Evolutionary conservation across 1,140 invertebrate species (phyloP).

Genomic region (Pantala flavescens): DNA sequence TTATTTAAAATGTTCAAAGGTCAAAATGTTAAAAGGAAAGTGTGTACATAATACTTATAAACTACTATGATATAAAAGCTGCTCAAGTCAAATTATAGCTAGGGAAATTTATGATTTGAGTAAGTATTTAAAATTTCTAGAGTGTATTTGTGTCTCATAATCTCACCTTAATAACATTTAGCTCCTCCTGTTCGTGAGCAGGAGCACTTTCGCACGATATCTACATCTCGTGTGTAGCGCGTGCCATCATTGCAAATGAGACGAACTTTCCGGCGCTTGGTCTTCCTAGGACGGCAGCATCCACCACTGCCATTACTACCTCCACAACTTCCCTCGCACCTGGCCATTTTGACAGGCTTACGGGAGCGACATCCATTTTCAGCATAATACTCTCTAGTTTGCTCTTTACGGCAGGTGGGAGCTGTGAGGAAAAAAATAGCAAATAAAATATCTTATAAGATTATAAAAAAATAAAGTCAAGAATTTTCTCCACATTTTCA

Average conservation of each 20-base stretch:
- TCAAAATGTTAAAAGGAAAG: too few relatives aligned
- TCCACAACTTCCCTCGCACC: constrained; percentile 62
- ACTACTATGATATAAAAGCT: too few relatives aligned
- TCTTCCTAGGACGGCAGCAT: constrained; percentile 82
- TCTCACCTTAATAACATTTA: constrained; percentile 58
- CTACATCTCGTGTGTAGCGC: constrained; percentile 88
- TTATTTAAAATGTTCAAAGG: too few relatives aligned
- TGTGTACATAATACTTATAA: too few relatives aligned
- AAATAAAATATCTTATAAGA: not conserved
- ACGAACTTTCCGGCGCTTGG: constrained; percentile 84
- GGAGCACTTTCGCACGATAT: constrained; percentile 89
- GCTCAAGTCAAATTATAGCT: too few relatives aligned
- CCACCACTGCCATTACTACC: constrained; percentile 54
- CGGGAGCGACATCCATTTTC: constrained; percentile 81
- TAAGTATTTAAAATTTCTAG: too few relatives aligned
- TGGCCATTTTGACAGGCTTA: constrained; percentile 78
- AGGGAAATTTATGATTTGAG: too few relatives aligned
- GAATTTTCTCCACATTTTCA: too few relatives aligned
- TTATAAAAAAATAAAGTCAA: too few relatives aligned
- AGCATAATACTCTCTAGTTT: constrained; percentile 77
- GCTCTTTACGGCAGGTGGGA: constrained; percentile 77
- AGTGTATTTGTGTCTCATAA: too few relatives aligned
- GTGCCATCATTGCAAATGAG: constrained; percentile 86
- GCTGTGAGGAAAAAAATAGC: constrained; percentile 36
- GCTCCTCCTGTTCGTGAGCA: constrained; percentile 47